Conservation (phyloP, 2,888 invertebrate genomes). For the Apodemia mormo region DNA sequence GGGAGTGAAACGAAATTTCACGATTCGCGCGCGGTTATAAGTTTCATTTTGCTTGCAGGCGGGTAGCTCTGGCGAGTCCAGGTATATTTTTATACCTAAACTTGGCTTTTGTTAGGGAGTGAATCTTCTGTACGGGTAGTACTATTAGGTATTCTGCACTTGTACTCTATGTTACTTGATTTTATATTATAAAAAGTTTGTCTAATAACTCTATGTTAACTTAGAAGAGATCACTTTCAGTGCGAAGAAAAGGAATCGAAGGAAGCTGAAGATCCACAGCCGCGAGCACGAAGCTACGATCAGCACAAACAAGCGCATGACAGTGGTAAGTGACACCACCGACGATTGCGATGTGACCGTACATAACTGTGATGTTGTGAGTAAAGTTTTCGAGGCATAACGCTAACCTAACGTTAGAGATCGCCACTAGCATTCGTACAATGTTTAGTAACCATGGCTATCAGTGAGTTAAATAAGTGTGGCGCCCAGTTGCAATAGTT, state of each 20-base stretch:
- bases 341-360: conserved; percentile 15
- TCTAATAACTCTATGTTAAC: background rate
- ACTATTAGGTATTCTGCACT: no score
- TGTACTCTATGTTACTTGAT: background rate
- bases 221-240: conserved; percentile 40
- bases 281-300: conserved; percentile 76
- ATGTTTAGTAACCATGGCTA: background rate
- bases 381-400: conserved; percentile 27
- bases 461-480: background rate
- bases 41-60: no score
- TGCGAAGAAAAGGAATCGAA: conserved; percentile 65
- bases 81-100: no score
- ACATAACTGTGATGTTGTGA: conserved; percentile 28
- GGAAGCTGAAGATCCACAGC: conserved; percentile 62
- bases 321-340: conserved; percentile 57
- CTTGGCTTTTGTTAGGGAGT: no score
- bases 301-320: conserved; percentile 73
- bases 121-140: no score
- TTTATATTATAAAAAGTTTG: background rate
- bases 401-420: conserved; percentile 6
- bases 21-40: no score
- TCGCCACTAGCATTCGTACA: conserved; percentile 12
- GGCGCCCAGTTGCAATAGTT: no score
- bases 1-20: no score
- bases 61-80: no score